Evolutionary conservation across 2,113 vertebrate genomes (phyloP).

Genomic region (Glareola pratincola): DNA sequence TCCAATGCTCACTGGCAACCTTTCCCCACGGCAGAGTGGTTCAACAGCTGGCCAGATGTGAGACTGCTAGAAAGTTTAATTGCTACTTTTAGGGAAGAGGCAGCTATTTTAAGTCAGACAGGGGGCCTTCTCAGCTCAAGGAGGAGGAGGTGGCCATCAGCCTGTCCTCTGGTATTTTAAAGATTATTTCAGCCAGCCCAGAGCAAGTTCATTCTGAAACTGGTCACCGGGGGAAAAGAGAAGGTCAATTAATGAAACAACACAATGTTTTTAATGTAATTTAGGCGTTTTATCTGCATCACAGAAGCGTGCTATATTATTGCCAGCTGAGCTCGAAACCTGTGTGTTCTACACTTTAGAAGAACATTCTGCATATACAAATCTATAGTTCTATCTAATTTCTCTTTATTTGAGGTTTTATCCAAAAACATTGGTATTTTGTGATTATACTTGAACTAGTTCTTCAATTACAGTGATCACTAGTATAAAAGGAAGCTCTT

Average conservation of each 20-base stretch:
- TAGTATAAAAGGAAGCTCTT: not conserved
- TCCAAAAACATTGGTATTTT: not conserved
- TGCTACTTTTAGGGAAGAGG: not conserved
- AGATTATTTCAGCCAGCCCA: not conserved
- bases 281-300: not conserved
- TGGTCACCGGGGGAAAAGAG: not conserved
- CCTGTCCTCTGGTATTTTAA: not conserved
- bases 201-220: not conserved
- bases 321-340: not conserved
- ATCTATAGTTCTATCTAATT: not conserved
- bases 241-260: not conserved
- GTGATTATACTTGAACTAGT: not conserved
- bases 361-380: not conserved
- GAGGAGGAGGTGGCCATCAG: not conserved
- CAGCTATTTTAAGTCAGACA: not conserved
- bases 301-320: not conserved
- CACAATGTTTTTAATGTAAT: not conserved
- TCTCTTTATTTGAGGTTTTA: not conserved
- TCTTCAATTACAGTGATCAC: not conserved
- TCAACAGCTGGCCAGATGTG: slow-evolving; percentile 17
- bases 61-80: not conserved
- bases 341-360: not conserved
- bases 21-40: not conserved
- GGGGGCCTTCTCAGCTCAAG: not conserved
- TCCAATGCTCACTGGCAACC: not conserved